phyloP scores from a whole-genome alignment of 53 echinoderm and acorn worm species.

The Paelopatides confundens region DNA sequence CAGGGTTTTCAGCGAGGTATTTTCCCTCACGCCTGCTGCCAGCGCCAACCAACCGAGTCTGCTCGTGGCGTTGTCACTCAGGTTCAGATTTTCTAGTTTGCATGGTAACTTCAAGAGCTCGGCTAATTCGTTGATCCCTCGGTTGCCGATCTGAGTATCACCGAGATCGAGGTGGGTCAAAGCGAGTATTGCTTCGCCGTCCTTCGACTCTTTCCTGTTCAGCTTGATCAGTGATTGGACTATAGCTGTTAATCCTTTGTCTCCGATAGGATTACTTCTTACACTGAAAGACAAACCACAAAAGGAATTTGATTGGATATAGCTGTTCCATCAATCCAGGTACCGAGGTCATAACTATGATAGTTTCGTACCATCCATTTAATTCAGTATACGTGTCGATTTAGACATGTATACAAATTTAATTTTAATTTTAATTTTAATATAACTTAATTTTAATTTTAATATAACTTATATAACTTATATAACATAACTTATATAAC shows the following conservation, averaged over 20 bases:
- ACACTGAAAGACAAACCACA: slow-evolving; percentile 59
- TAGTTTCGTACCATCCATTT: no score
- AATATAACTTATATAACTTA: no score
- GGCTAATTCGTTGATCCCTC: slow-evolving; percentile 65
- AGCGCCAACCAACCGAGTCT: slow-evolving; percentile 79
- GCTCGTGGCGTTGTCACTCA: slow-evolving; percentile 78
- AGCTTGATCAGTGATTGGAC: slow-evolving; percentile 68
- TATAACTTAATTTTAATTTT: no score
- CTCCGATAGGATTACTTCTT: slow-evolving; percentile 82
- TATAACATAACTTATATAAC: no score
- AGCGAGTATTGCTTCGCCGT: slow-evolving; percentile 51
- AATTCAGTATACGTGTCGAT: no score
- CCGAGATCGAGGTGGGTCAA: slow-evolving; percentile 80
- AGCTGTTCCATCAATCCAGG: no score
- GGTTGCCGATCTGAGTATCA: slow-evolving; percentile 76
- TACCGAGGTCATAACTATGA: no score
- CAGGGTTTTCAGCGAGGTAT: slow-evolving; percentile 72
- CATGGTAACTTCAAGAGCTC: slow-evolving; percentile 69
- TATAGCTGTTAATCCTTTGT: slow-evolving; percentile 73
- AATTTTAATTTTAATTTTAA: no score
- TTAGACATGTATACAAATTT: no score
- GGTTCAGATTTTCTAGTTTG: slow-evolving; percentile 71
- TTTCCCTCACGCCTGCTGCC: slow-evolving; percentile 64
- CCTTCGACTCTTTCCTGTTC: slow-evolving; percentile 43
- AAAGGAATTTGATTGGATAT: neutral